These are phyloP conservation scores for Pseudococcus longispinus DNA, from an alignment of 2,888 invertebrate genomes.

Conservation along the genomic window DNA sequence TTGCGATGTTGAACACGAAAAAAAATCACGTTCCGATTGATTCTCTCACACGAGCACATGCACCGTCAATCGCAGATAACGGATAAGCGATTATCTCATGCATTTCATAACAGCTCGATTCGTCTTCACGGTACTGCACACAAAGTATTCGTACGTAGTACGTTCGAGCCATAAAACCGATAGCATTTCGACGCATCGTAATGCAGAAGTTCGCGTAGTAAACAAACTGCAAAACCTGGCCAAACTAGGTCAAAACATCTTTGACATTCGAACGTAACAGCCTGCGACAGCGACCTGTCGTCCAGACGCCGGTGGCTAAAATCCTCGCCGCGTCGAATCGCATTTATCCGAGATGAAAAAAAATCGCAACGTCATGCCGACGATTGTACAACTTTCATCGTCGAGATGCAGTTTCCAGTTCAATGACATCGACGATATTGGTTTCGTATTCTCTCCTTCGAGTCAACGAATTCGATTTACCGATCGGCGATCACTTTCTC, in stretches of 20 bases:
- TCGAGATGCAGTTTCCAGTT: background rate
- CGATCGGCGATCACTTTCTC: background rate
- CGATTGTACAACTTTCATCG: background rate
- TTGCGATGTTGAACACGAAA: background rate
- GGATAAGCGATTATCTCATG: background rate
- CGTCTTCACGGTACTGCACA: background rate
- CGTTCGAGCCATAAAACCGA: background rate
- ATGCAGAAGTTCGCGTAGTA: background rate
- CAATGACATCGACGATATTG: background rate
- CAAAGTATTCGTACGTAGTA: background rate
- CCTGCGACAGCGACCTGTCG: background rate
- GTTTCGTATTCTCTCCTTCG: background rate
- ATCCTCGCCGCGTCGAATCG: background rate
- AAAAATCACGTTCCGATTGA: constrained; percentile 20
- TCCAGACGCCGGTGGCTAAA: background rate
- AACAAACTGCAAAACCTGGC: background rate
- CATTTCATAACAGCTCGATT: background rate
- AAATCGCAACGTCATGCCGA: background rate
- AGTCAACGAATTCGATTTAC: background rate
- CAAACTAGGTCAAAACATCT: constrained; percentile 4
- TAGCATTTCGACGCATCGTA: background rate
- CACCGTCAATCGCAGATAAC: background rate
- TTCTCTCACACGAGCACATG: background rate
- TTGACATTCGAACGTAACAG: background rate
- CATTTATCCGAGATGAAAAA: no score